Base-by-base conservation (phyloP, 2,113 vertebrate species). In the Prietella phreatophila region DNA sequence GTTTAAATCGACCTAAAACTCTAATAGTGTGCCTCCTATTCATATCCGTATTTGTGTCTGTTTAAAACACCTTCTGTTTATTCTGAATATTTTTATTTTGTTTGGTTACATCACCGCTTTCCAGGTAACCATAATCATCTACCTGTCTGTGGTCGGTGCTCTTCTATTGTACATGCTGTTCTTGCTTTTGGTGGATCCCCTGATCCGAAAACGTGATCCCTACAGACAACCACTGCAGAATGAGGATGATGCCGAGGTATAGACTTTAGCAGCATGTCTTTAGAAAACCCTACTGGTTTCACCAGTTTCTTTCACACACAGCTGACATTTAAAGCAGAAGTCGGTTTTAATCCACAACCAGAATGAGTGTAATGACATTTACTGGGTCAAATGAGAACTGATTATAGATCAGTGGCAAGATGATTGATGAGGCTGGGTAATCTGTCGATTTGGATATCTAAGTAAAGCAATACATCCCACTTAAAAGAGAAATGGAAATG, bases 91-190 rank as follows among this genome's bases (percentile, higher is more conserved):
- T 81, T 8, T 36, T 60, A 22, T 58, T 9, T 2, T 81, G 15
- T 36, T 60, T 0, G n/a, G 61, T 83, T 27, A 33, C 1, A 17
- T 25, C 0, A 42, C 5, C 60, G 50, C 53, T 69, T 89, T 84
- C 14, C 92, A 99, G 98, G 94, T 99, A 90, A 97, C 97, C 91
- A 97, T 99, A 90, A 97, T 98, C 90, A 95, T 99, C 91, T 99
- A 99, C 94, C 93, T 99, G 91, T 97, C 96, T 0, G 97, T 99
- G 86, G 97, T 99, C 80, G 97, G 97, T 0, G 96, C 97, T 0
- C 94, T 99, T 89, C 92, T 99, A 63, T 95, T 99, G 19, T 99
- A 99, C 93, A 99, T 99, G 98, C 95, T 97, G 6, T 99, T 99
- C 92, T 95, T 99, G 71, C 96, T 99, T 89, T 94, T 99, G 87